Evolutionary conservation across 92 coral and sea anemone species (phyloP).

Genomic region (Diadumene lineata): DNA sequence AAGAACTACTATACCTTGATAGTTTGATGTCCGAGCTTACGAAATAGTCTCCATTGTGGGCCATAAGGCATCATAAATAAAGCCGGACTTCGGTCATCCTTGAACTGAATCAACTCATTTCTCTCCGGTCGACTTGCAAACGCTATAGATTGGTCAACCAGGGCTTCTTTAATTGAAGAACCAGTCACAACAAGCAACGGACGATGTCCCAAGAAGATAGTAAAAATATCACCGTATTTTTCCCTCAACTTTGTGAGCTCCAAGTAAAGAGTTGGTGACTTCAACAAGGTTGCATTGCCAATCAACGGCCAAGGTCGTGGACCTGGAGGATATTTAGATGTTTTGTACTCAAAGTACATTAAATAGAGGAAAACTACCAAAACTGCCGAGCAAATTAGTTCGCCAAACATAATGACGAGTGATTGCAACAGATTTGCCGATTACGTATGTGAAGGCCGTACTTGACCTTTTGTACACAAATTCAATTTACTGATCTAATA

Average conservation of each 20-base stretch:
- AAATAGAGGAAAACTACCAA: constrained; percentile 20
- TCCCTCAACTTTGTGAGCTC: constrained; percentile 25
- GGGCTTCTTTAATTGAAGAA: constrained; percentile 31
- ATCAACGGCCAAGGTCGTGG: constrained; percentile 54
- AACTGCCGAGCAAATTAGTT: background rate
- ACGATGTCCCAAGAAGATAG: constrained; percentile 29
- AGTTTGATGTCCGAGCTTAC: constrained; percentile 46
- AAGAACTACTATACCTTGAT: too few relatives aligned
- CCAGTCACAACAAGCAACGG: constrained; percentile 42
- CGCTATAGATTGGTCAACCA: constrained; percentile 31
- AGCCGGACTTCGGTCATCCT: constrained; percentile 15
- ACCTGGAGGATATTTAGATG: constrained; percentile 46
- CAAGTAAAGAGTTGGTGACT: background rate
- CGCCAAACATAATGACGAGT: constrained; percentile 12
- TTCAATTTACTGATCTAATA: too few relatives aligned
- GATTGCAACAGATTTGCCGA: too few relatives aligned
- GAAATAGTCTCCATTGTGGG: constrained; percentile 49
- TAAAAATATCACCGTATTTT: constrained; percentile 40
- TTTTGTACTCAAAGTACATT: constrained; percentile 17
- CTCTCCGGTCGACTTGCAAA: constrained; percentile 45
- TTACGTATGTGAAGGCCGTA: too few relatives aligned
- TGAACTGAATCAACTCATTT: constrained; percentile 5
- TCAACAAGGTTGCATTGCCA: constrained; percentile 38
- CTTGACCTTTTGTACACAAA: too few relatives aligned
- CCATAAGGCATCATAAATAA: constrained; percentile 31